Evolutionary conservation across 2,113 vertebrate species (phyloP).

Genomic region (Anoura caudifer): DNA sequence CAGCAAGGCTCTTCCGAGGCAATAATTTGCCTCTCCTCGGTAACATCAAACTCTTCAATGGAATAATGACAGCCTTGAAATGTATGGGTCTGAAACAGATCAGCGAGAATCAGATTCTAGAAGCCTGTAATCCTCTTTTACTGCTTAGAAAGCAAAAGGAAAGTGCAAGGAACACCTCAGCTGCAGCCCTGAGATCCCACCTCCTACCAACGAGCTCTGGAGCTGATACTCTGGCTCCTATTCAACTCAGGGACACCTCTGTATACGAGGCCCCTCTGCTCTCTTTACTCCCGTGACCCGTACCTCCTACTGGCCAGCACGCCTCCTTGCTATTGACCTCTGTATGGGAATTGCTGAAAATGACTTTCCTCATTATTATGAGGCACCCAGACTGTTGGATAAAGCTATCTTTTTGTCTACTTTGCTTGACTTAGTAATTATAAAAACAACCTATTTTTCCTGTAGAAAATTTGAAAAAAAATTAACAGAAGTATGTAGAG

Average conservation of each 20-base stretch:
- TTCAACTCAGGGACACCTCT: background rate
- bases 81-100: background rate
- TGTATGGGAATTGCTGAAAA: background rate
- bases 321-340: background rate
- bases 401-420: background rate
- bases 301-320: fast-evolving
- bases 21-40: conserved; percentile 28
- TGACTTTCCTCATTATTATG: background rate
- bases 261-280: background rate
- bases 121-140: background rate
- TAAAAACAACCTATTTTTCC: background rate
- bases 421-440: background rate
- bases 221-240: background rate
- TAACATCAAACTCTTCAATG: conserved; percentile 35
- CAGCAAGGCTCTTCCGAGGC: background rate
- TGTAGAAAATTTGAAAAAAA: background rate
- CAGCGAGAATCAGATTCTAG: background rate
- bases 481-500: background rate
- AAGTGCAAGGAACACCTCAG: background rate
- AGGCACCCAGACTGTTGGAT: background rate
- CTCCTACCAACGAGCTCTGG: background rate
- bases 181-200: background rate
- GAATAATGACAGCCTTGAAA: conserved; percentile 33
- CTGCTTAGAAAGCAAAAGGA: background rate
- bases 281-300: background rate